A percentile compares a stretch with the other conserved stretches of the same genome.
Evolutionary conservation across 1,140 invertebrate species (phyloP).

Genomic region (Drosophila ananassae): DNA sequence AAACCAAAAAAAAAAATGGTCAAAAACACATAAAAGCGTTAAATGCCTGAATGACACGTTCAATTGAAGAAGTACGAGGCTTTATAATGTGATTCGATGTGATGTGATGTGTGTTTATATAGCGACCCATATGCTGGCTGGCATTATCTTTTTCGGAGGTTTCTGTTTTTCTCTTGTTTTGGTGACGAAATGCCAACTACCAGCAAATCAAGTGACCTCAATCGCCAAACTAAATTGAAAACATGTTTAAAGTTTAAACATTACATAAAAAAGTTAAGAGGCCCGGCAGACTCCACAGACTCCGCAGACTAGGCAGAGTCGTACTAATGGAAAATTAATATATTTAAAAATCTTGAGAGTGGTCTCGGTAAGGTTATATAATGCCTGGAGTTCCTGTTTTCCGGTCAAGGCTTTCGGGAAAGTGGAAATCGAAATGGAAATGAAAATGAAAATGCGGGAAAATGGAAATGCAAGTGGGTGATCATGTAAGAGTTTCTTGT

Average conservation of each 20-base stretch:
- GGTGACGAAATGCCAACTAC: constrained; percentile 53
- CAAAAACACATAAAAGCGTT: constrained; percentile 39
- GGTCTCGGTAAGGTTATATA: too few relatives aligned
- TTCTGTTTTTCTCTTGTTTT: neutral
- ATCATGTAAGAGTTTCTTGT: neutral
- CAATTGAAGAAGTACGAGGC: constrained; percentile 56
- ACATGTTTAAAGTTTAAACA: constrained; percentile 46
- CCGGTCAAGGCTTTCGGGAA: neutral
- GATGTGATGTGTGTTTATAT: constrained; percentile 1
- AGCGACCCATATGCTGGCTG: constrained; percentile 11
- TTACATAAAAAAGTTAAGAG: constrained; percentile 26
- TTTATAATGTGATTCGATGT: neutral
- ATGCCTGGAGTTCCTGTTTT: neutral
- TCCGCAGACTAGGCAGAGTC: too few relatives aligned
- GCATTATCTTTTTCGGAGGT: constrained; percentile 9
- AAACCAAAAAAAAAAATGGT: neutral
- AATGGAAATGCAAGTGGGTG: constrained; percentile 2
- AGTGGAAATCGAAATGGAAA: neutral
- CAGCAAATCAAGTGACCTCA: constrained; percentile 77
- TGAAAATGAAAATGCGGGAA: neutral
- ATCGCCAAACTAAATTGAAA: constrained; percentile 76
- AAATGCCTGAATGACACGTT: constrained; percentile 78
- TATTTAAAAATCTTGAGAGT: neutral
- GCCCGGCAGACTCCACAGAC: neutral
- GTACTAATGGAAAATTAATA: neutral